These are phyloP conservation scores for Mythimna impura DNA, from an alignment of 2,888 invertebrate species.

Conservation along the genomic window DNA sequence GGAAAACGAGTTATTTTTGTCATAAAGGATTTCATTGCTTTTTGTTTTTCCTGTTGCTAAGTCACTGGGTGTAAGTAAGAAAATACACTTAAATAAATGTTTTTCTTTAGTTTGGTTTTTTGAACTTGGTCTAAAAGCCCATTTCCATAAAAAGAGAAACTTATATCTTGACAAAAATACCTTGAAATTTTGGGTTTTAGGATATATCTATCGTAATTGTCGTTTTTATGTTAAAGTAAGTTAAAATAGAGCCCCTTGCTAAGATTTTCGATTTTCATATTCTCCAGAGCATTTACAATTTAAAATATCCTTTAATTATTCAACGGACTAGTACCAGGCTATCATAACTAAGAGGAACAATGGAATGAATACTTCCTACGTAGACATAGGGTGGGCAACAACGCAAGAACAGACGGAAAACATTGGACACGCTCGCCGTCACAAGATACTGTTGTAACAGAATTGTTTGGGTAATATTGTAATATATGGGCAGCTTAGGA, in stretches of 20 bases:
- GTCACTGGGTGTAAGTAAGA: neutral
- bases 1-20: neutral
- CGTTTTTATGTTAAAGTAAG: neutral
- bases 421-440: slow-evolving; percentile 81
- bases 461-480: slow-evolving; percentile 51
- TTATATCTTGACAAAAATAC: neutral
- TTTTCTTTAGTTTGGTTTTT: too few species aligned
- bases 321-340: slow-evolving; percentile 51
- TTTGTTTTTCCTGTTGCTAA: neutral
- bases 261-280: slow-evolving; percentile 9
- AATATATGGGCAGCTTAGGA: slow-evolving; percentile 25
- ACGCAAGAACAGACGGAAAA: slow-evolving; percentile 82
- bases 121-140: neutral
- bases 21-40: neutral
- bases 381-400: slow-evolving; percentile 79
- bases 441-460: slow-evolving; percentile 56
- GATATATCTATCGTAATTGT: too few species aligned
- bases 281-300: slow-evolving; percentile 41
- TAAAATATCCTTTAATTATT: slow-evolving; percentile 53
- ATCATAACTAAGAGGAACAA: slow-evolving; percentile 66
- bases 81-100: neutral
- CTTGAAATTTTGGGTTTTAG: neutral
- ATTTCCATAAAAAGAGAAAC: neutral
- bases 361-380: slow-evolving; percentile 72
- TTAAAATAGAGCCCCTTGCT: neutral